Base-by-base conservation (phyloP, 2,888 invertebrate species). In the Melanargia galathea region DNA sequence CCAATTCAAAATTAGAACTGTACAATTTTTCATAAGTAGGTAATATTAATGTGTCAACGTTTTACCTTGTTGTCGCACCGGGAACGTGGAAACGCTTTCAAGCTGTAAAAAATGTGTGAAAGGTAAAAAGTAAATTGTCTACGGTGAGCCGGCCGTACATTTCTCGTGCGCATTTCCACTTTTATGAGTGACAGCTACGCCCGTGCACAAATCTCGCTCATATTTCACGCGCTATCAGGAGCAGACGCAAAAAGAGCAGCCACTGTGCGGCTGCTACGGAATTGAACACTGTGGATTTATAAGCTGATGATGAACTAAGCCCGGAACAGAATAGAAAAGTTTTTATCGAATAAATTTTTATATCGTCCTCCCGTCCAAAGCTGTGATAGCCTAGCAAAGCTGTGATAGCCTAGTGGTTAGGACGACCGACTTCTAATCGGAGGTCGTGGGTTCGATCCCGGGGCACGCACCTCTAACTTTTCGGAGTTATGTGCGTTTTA, bases 191-290 rank as follows among this genome's bases (percentile, higher is more conserved):
- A 65, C 62, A 68, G 60, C 68, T 64, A 63, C 63, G 68, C 67
- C 71, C 66, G 69, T 65, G 55, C 40, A 26, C 26, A 71, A 73
- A 72, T 72, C 69, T 66, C 43, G 63, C 63, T 68, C 73, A 67
- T 72, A 72, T 72, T 70, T 74, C 71, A 71, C 60, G 56, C 60
- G 62, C 60, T 62, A 68, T 68, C 65, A 65, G 59, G 55, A 59
- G 52, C 65, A 59, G 63, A 61, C 69, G 64, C 65, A 71, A 70
- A 71, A 66, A 67, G 65, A 51, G 63, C 16, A 30, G 38, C 10
- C 0, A 18, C 18, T 16, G 35, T 7, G 11, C 33, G 0, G 33
- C 6, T 5, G 18, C 30, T 7, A 13, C 4, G 5, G 8, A 35
- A 33, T 20, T 33, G 16, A 33, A 30, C 16, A 40, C 40, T 30